A percentile compares a stretch with the other conserved stretches of the same genome.
phyloP scores from a whole-genome alignment of 2,113 vertebrate species.

The Nettapus auritus region DNA sequence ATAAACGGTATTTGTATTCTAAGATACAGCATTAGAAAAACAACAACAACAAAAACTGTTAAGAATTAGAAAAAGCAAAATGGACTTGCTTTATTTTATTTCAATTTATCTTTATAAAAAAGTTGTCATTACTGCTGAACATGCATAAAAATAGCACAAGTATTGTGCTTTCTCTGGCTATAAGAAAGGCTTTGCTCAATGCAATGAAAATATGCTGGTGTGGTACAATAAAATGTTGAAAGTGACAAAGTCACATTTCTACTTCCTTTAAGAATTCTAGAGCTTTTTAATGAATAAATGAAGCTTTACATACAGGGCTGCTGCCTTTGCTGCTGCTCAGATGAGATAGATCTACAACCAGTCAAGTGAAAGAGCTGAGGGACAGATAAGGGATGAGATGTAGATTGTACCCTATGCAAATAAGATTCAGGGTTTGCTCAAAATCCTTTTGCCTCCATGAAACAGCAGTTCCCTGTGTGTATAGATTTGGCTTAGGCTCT shows the following conservation, averaged over 20 bases:
- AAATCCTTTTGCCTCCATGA: neutral
- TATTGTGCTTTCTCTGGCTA: neutral
- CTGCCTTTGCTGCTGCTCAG: neutral
- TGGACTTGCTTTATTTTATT: neutral
- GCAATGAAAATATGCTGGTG: neutral
- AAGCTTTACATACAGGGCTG: neutral
- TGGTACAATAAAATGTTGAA: neutral
- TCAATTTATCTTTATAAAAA: neutral
- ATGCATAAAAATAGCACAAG: neutral
- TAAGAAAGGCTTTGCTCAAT: neutral
- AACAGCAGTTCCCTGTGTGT: neutral
- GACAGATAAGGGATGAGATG: neutral
- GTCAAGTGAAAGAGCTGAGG: neutral
- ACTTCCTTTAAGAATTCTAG: neutral
- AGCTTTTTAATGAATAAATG: neutral
- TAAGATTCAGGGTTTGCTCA: neutral
- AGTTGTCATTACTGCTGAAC: neutral
- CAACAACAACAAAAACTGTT: neutral
- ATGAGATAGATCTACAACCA: neutral
- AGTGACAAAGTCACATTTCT: neutral
- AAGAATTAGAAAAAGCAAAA: neutral
- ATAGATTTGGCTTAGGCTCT: neutral
- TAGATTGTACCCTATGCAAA: neutral
- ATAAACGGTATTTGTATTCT: neutral
- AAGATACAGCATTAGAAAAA: neutral